Evolutionary conservation across 2,113 vertebrate species (phyloP).

Genomic region (Malurus elegans): DNA sequence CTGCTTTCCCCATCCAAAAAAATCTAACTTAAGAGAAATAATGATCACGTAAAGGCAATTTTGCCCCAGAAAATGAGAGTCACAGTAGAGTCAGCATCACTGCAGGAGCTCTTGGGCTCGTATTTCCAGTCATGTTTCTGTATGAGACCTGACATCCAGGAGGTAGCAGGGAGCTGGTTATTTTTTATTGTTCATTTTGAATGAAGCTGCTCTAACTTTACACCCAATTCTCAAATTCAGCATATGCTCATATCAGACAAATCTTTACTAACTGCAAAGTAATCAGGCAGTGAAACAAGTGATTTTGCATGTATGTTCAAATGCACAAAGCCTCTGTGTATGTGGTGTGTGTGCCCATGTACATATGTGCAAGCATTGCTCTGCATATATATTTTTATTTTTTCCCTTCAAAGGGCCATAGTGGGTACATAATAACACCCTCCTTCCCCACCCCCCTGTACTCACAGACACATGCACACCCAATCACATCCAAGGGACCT

Average conservation of each 20-base stretch:
- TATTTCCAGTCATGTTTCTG: neutral
- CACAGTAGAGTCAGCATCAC: neutral
- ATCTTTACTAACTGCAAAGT: neutral
- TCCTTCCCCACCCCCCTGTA: neutral
- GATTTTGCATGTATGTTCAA: neutral
- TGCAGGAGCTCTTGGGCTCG: neutral
- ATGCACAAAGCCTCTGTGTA: neutral
- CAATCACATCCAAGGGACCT: neutral
- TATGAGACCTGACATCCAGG: neutral
- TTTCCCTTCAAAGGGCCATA: neutral
- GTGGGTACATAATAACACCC: neutral
- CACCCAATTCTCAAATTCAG: neutral
- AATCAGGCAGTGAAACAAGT: neutral
- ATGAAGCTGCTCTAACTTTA: neutral
- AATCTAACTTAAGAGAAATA: neutral
- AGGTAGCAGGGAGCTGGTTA: neutral
- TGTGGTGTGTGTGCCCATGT: accelerated
- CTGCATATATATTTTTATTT: neutral
- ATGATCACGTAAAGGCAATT: neutral
- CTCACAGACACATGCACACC: neutral
- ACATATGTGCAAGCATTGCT: neutral
- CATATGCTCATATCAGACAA: neutral
- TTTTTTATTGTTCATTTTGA: neutral
- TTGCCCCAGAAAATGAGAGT: neutral
- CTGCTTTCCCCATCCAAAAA: neutral